phyloP scores from a whole-genome alignment of 1,140 invertebrate species.

The Danaus plexippus region DNA sequence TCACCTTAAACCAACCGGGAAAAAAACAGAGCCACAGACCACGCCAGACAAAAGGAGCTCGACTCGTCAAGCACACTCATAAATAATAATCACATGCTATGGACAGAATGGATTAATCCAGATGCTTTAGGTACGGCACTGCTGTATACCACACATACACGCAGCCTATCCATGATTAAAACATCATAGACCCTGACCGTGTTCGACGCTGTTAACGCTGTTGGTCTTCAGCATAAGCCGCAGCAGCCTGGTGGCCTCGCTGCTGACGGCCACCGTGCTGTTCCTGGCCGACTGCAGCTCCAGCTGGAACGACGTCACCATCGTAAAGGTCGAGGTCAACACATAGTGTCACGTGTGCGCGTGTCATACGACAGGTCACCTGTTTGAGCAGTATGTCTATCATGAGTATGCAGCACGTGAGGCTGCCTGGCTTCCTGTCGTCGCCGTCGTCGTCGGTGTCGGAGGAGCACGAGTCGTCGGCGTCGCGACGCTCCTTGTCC shows the following conservation, averaged over 20 bases:
- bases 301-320: conserved; percentile 74
- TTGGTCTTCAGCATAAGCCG: conserved; percentile 82
- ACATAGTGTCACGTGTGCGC: no score
- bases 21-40: no score
- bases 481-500: conserved; percentile 22
- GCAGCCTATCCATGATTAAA: background rate
- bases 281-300: conserved; percentile 91
- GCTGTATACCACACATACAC: no score
- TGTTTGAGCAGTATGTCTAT: conserved; percentile 96
- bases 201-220: conserved; percentile 55
- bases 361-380: conserved; percentile 59
- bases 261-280: conserved; percentile 56
- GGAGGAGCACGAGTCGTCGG: no score
- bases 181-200: conserved; percentile 30
- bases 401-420: conserved; percentile 97
- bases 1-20: no score
- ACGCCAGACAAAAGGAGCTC: no score
- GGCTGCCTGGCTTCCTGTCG: conserved; percentile 73
- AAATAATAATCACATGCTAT: no score
- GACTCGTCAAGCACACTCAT: no score
- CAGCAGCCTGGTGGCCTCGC: conserved; percentile 76
- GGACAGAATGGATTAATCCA: no score
- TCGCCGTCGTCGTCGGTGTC: conserved; percentile 35
- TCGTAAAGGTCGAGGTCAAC: no score
- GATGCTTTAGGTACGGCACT: background rate